Conservation (phyloP, 2,113 vertebrate species). For the Callorhinus ursinus region DNA sequence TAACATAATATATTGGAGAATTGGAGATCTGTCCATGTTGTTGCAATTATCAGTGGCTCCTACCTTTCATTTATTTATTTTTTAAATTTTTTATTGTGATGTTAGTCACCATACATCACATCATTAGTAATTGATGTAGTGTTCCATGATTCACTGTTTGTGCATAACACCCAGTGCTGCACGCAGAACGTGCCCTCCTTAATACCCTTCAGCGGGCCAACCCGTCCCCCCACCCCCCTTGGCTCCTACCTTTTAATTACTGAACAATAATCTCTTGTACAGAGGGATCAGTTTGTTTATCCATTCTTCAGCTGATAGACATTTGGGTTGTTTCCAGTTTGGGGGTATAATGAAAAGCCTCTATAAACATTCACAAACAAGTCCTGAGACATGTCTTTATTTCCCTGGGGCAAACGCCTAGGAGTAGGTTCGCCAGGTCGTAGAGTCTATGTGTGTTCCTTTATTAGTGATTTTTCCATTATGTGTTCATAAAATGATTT, state of each 20-base stretch:
- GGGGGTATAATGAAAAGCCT: not conserved
- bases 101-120: too few relatives aligned
- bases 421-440: not conserved
- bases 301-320: not conserved
- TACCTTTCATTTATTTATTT: not conserved
- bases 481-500: constrained; percentile 57
- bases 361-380: constrained; percentile 11
- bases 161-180: too few relatives aligned
- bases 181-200: too few relatives aligned
- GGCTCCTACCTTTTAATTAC: constrained; percentile 8
- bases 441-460: not conserved
- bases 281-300: not conserved
- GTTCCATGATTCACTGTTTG: too few relatives aligned
- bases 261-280: not conserved
- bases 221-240: too few relatives aligned
- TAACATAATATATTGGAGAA: constrained; percentile 20
- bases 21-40: not conserved
- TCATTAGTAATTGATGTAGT: too few relatives aligned
- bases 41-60: not conserved
- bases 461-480: constrained; percentile 37
- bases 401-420: constrained; percentile 3
- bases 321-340: constrained; percentile 36
- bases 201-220: too few relatives aligned
- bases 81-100: too few relatives aligned
- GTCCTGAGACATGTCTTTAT: not conserved